phyloP scores from a whole-genome alignment of 1,140 invertebrate species.

The Drosophila nigromelanica region DNA sequence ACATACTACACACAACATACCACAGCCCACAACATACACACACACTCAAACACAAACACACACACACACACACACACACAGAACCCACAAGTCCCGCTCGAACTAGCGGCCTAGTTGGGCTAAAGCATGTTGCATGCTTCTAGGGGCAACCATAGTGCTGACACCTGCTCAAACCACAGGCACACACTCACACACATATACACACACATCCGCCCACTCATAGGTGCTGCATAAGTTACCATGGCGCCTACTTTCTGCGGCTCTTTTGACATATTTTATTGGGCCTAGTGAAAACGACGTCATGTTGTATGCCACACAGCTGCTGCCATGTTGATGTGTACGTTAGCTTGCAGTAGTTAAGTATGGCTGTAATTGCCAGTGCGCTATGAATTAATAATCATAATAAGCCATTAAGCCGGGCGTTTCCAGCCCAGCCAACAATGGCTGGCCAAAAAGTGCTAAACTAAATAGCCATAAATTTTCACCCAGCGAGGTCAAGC shows the following conservation, averaged over 20 bases:
- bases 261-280: conserved; percentile 65
- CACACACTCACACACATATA: background rate
- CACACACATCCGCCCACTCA: background rate
- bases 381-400: conserved; percentile 72
- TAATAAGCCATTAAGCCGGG: conserved; percentile 66
- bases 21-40: conserved; percentile 1
- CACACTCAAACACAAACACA: conserved; percentile 7
- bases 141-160: conserved; percentile 21
- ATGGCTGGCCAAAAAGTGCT: conserved; percentile 56
- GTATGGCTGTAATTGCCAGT: conserved; percentile 43
- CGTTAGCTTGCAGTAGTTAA: conserved; percentile 26
- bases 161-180: conserved; percentile 28
- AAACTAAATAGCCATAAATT: conserved; percentile 73
- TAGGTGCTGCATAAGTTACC: conserved; percentile 2
- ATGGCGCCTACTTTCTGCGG: conserved; percentile 25
- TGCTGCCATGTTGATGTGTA: conserved; percentile 3
- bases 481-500: conserved; percentile 47
- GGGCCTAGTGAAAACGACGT: conserved; percentile 52
- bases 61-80: conserved; percentile 11
- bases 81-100: conserved; percentile 11
- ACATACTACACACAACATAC: conserved; percentile 1
- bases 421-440: conserved; percentile 10
- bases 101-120: background rate
- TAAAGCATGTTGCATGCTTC: conserved; percentile 39
- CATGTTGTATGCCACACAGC: conserved; percentile 16